These are phyloP conservation scores for Gnathonemus longibarbis DNA, from an alignment of 2,113 vertebrate species.

Conservation along the genomic window DNA sequence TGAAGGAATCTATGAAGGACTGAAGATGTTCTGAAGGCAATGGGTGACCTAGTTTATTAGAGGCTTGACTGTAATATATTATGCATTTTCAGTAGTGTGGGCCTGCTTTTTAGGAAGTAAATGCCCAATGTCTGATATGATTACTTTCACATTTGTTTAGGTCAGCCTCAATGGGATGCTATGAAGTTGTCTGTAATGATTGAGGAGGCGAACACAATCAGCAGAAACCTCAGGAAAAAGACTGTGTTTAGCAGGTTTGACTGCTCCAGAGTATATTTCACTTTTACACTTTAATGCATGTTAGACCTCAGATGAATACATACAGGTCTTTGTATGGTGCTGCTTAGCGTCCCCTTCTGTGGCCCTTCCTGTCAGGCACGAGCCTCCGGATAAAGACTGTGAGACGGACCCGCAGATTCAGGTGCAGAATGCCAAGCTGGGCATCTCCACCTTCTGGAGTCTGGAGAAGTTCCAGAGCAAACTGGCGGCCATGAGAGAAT, in stretches of 20 bases:
- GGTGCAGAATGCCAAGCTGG: slow-evolving; percentile 78
- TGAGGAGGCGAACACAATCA: slow-evolving; percentile 87
- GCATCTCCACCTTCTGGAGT: slow-evolving; percentile 84
- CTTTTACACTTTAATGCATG: background rate
- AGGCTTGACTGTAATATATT: background rate
- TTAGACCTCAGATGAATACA: background rate
- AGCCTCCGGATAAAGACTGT: slow-evolving; percentile 47
- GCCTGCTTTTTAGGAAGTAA: background rate
- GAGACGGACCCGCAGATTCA: slow-evolving; percentile 62
- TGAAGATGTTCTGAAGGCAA: background rate
- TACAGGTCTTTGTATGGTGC: background rate
- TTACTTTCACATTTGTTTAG: slow-evolving; percentile 41
- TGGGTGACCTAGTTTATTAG: background rate
- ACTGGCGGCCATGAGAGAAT: slow-evolving; percentile 81
- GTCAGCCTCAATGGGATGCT: slow-evolving; percentile 72
- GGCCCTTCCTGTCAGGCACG: slow-evolving; percentile 59
- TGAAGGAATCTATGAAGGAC: background rate
- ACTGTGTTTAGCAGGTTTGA: slow-evolving; percentile 79
- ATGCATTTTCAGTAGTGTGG: background rate
- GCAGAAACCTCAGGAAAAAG: slow-evolving; percentile 65
- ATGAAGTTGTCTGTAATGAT: slow-evolving; percentile 93
- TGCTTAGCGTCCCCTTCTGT: background rate
- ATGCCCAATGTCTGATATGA: background rate
- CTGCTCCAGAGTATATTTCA: too few relatives aligned
- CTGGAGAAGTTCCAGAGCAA: slow-evolving; percentile 89